phyloP scores from a whole-genome alignment of 2,888 invertebrate genomes.

The Habrosyne pyritoides region DNA sequence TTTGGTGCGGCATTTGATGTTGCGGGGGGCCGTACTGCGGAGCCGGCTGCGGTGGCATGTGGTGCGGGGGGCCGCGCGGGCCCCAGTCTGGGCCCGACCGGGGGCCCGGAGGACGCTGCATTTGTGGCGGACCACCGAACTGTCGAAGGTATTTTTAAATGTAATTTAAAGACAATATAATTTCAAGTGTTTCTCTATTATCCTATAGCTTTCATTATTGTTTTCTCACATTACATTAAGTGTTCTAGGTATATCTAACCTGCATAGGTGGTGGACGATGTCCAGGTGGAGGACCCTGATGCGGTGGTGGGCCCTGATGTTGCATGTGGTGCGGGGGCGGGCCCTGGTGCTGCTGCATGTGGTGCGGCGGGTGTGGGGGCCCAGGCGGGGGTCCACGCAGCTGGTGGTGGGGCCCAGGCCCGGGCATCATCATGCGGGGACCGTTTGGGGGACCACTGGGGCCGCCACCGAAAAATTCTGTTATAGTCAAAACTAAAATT shows the following conservation, averaged over 20 bases:
- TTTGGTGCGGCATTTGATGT: slow-evolving; percentile 74
- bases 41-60: slow-evolving; percentile 69
- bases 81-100: slow-evolving; percentile 71
- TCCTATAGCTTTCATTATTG: no score
- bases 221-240: no score
- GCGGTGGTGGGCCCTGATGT: slow-evolving; percentile 82
- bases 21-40: slow-evolving; percentile 77
- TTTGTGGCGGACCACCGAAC: slow-evolving; percentile 73
- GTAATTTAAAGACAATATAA: no score
- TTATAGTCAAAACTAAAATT: no score
- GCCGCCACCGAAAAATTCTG: slow-evolving; percentile 78
- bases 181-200: no score
- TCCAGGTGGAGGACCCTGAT: slow-evolving; percentile 76
- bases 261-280: slow-evolving; percentile 86
- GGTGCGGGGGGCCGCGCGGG: slow-evolving; percentile 69
- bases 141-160: no score
- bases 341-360: slow-evolving; percentile 73
- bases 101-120: slow-evolving; percentile 65
- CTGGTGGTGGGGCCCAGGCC: slow-evolving; percentile 67
- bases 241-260: slow-evolving; percentile 35
- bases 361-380: slow-evolving; percentile 69
- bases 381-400: slow-evolving; percentile 76
- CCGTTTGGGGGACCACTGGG: slow-evolving; percentile 78
- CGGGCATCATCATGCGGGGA: slow-evolving; percentile 70
- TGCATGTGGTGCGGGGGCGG: slow-evolving; percentile 71